Conservation (phyloP, 2,113 vertebrate genomes). For the Hippocampus zosterae region DNA sequence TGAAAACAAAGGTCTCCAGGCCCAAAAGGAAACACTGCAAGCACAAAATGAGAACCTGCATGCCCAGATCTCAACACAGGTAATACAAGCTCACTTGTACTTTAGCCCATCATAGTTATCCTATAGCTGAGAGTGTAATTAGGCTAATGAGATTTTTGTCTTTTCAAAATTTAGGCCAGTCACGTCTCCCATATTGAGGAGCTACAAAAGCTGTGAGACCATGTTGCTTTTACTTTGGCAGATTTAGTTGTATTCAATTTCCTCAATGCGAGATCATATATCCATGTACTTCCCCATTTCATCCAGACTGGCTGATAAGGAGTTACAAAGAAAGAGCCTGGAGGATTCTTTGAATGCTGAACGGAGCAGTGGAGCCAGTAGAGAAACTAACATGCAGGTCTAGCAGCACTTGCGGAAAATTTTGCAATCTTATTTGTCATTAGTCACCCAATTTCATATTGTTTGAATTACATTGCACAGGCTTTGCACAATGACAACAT, state of each 20-base stretch:
- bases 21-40: constrained; percentile 85
- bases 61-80: constrained; percentile 88
- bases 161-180: constrained; percentile 50
- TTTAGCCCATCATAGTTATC: background rate
- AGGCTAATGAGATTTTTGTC: constrained; percentile 31
- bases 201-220: constrained; percentile 92
- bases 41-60: constrained; percentile 86
- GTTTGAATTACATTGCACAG: constrained; percentile 53
- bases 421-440: constrained; percentile 2
- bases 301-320: constrained; percentile 73
- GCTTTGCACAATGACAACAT: constrained; percentile 88
- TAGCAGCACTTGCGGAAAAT: background rate
- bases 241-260: background rate
- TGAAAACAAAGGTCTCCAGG: constrained; percentile 86
- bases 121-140: constrained; percentile 8
- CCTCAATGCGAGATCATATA: background rate
- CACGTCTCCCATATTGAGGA: constrained; percentile 89
- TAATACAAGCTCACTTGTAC: constrained; percentile 43
- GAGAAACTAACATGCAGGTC: constrained; percentile 75
- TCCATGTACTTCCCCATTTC: background rate
- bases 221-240: constrained; percentile 6
- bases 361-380: constrained; percentile 68
- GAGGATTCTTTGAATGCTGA: constrained; percentile 76
- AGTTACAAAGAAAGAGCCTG: constrained; percentile 73
- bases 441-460: constrained; percentile 8